Base-by-base conservation (phyloP, 1,140 invertebrate species). In the Cepaea nemoralis region DNA sequence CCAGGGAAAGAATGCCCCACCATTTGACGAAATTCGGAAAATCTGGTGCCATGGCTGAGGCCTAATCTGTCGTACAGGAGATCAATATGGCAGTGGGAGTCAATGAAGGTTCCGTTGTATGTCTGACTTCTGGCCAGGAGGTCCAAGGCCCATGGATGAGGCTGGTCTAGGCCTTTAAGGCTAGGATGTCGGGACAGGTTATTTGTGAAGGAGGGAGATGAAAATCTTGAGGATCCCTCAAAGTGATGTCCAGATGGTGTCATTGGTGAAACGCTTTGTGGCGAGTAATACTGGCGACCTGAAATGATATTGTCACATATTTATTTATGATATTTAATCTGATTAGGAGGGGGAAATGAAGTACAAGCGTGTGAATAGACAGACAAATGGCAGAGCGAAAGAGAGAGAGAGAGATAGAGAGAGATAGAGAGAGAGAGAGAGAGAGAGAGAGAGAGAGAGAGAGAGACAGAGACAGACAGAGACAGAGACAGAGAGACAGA, bases 81-180 rank as follows among this genome's bases (percentile, higher is more conserved):
- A 81, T 92, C 92, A 16, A 92, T 71, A 83, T 92, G 92, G 80
- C 92, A 92, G 79, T 92, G 92, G 8, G 91, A 87, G 84, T 92
- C 92, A 66, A 92, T 89, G 80, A 90, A 92, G 5, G 82, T 80
- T 14, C 83, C 78, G 37, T 69, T 37, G 63, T 85, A 85, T 19
- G 27, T 70, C 27, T 80, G 1, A 42, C 77, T 80, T 39, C 76
- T 39, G 33, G 27, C 33, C 3, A 77, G 16, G 12, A 77, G 31
- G 59, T 63, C 76, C 10, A 8, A 24, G 16, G 31, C 59, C 76
- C 76, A 77, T 22, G 50, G 8, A 55, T 22, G 8, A 2, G 50
- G 50, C 22, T 55, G 50, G 22, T 55, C 50, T 55, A 55, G 22
- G n/a, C 50, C 50, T 55, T 22, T 55, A 2, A 55, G n/a, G 19